Evolutionary conservation across 92 coral and sea anemone species (phyloP).

Genomic region (Porites evermanni): DNA sequence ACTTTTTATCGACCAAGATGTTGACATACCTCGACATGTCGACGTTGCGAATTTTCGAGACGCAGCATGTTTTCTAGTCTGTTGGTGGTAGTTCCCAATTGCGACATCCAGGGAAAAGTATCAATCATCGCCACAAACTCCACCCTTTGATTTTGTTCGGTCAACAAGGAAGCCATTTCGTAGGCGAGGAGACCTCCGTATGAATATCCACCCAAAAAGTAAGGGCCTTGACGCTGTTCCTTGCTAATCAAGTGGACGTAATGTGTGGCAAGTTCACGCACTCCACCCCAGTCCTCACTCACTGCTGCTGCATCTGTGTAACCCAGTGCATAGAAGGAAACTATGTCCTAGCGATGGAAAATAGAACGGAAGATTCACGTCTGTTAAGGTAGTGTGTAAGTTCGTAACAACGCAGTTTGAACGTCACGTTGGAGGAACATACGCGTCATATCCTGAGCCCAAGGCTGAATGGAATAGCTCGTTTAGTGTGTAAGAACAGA

Average conservation of each 20-base stretch:
- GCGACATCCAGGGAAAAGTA: not conserved
- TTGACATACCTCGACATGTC: conserved; percentile 28
- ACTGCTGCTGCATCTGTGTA: conserved; percentile 62
- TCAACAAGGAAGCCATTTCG: conserved; percentile 44
- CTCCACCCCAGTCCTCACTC: conserved; percentile 65
- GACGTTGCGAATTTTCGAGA: not conserved
- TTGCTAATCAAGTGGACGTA: conserved; percentile 60
- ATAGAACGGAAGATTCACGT: not conserved
- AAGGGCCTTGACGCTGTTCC: conserved; percentile 76
- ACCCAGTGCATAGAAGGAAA: conserved; percentile 75
- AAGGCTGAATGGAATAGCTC: no score
- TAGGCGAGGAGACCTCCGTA: conserved; percentile 77
- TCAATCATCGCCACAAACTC: conserved; percentile 50
- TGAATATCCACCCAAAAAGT: conserved; percentile 78
- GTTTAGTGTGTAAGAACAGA: no score
- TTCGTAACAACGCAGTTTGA: no score
- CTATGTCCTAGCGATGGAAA: conserved; percentile 33
- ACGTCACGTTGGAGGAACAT: no score
- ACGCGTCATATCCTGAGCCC: no score
- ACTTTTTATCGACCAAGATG: no score
- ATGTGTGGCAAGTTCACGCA: conserved; percentile 67
- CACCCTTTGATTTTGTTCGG: conserved; percentile 39
- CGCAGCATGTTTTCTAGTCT: no score
- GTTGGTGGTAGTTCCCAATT: no score
- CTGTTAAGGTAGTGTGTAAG: no score